Evolutionary conservation across 2,888 invertebrate genomes (phyloP).

Genomic region (Andrena bicolor): DNA sequence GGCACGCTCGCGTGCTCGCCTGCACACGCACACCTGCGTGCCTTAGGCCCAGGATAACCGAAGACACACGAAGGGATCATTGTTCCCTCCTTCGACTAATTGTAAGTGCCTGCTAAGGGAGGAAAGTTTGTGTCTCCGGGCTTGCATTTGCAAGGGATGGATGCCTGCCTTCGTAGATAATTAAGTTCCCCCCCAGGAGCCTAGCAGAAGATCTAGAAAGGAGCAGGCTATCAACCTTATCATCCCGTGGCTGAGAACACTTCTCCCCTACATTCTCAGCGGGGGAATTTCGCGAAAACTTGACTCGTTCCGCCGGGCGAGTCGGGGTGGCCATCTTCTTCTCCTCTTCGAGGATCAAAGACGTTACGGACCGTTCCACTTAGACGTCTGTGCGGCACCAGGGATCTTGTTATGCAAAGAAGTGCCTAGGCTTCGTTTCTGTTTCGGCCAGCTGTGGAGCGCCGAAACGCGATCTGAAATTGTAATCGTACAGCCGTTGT

Average conservation of each 20-base stretch:
- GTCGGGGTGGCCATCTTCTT: background rate
- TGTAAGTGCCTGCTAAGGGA: too few relatives aligned
- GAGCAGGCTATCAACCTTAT: too few relatives aligned
- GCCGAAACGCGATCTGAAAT: constrained; percentile 64
- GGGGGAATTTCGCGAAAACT: constrained; percentile 8
- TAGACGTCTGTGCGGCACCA: constrained; percentile 21
- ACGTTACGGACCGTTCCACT: constrained; percentile 45
- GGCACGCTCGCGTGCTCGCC: constrained; percentile 20
- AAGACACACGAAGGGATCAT: constrained; percentile 51
- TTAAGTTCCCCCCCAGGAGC: too few relatives aligned
- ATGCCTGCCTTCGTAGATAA: too few relatives aligned
- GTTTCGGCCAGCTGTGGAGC: constrained; percentile 40
- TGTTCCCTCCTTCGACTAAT: background rate
- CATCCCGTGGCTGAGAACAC: too few relatives aligned
- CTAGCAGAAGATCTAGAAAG: too few relatives aligned
- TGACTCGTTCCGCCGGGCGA: background rate
- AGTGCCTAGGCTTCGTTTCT: constrained; percentile 56
- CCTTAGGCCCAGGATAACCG: constrained; percentile 55
- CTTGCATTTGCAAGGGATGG: too few relatives aligned
- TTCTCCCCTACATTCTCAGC: background rate
- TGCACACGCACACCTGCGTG: constrained; percentile 47
- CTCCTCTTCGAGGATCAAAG: constrained; percentile 20
- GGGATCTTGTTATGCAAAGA: constrained; percentile 66
- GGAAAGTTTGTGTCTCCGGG: too few relatives aligned
- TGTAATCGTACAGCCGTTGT: constrained; percentile 44